Evolutionary conservation across 2,888 invertebrate genomes (phyloP).

Genomic region (Eucriotettix oculatus): DNA sequence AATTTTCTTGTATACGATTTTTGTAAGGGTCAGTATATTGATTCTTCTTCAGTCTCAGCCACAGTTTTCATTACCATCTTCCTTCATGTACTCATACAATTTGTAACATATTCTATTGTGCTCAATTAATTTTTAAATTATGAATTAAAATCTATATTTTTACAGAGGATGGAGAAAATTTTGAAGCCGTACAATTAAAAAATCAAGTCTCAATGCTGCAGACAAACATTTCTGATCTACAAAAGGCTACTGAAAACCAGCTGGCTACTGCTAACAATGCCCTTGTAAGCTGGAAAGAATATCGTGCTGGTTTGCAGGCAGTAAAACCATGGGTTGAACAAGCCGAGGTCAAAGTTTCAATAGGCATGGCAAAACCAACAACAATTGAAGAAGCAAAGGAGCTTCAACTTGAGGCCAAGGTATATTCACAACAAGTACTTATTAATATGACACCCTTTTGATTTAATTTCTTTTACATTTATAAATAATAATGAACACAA

Average conservation of each 20-base stretch:
- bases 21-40: no score
- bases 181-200: conserved; percentile 56
- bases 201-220: conserved; percentile 59
- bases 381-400: conserved; percentile 67
- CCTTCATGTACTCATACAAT: no score
- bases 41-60: no score
- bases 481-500: no score
- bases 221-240: conserved; percentile 57
- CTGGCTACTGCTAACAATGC: conserved; percentile 60
- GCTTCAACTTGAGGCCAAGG: conserved; percentile 50
- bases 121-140: no score
- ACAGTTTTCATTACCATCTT: no score
- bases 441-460: not conserved
- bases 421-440: conserved; percentile 12
- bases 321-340: conserved; percentile 80
- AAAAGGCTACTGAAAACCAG: conserved; percentile 59
- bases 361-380: conserved; percentile 54
- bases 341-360: conserved; percentile 63
- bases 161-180: conserved; percentile 42
- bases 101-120: no score
- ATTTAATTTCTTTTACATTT: no score
- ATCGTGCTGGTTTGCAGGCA: conserved; percentile 60
- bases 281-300: conserved; percentile 68
- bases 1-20: no score
- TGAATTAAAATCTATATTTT: not conserved